Conservation (phyloP, 1,140 invertebrate species). For the Ditylenchus dipsaci region DNA sequence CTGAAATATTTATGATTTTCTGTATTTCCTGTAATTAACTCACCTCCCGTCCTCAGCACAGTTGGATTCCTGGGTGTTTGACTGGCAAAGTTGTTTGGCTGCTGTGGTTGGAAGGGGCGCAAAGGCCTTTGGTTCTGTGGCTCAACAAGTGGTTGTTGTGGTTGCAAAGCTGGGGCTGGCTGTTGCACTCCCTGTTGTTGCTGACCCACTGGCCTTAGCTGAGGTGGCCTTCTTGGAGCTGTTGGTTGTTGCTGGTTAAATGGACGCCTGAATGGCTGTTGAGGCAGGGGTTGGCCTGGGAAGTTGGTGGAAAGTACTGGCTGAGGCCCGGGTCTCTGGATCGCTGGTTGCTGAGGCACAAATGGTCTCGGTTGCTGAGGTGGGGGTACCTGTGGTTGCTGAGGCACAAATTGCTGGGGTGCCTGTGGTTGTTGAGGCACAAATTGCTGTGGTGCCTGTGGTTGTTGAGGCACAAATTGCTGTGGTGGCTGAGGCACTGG, state of each 20-base stretch:
- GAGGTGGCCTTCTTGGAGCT: constrained; percentile 37
- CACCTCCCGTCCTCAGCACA: constrained; percentile 2
- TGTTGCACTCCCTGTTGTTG: too few relatives aligned
- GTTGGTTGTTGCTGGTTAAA: constrained; percentile 19
- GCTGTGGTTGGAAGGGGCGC: background rate
- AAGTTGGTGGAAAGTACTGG: constrained; percentile 19
- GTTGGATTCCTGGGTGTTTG: constrained; percentile 43
- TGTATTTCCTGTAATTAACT: background rate
- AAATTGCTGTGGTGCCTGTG: constrained; percentile 2
- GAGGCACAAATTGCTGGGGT: too few relatives aligned
- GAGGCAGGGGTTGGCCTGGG: constrained; percentile 36
- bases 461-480: constrained; percentile 22
- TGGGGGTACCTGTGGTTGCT: constrained; percentile 10
- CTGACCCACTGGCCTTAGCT: constrained; percentile 16
- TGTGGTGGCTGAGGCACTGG: constrained; percentile 4
- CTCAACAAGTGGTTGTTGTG: constrained; percentile 27
- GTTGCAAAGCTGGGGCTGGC: constrained; percentile 31
- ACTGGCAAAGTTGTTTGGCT: constrained; percentile 5
- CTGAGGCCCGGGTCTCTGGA: constrained; percentile 15
- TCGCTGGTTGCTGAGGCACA: constrained; percentile 7
- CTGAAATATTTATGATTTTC: constrained; percentile 53
- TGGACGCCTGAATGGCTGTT: constrained; percentile 27
- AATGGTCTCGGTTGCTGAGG: constrained; percentile 16
- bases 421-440: too few relatives aligned
- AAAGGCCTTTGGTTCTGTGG: background rate